phyloP scores from a whole-genome alignment of 1,140 invertebrate genomes.

The Ceratina calcarata region DNA sequence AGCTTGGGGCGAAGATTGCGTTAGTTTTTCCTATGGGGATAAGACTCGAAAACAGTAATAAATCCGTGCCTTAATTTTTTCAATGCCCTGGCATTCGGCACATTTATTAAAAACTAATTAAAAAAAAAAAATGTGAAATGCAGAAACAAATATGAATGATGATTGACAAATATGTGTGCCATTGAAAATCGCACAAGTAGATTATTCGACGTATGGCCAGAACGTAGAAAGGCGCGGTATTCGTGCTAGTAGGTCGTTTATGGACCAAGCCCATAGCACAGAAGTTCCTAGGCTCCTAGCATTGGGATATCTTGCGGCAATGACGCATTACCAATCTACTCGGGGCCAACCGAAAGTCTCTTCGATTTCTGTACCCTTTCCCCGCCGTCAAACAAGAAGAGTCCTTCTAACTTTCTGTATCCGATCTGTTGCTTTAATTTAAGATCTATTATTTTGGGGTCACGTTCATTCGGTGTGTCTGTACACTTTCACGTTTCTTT shows the following conservation, averaged over 20 bases:
- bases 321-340: constrained; percentile 18
- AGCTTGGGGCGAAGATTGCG: too few relatives aligned
- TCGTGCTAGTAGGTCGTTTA: constrained; percentile 76
- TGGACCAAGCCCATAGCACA: constrained; percentile 75
- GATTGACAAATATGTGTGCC: constrained; percentile 5
- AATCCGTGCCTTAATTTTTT: too few relatives aligned
- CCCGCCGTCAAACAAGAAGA: too few relatives aligned
- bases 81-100: too few relatives aligned
- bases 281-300: constrained; percentile 70
- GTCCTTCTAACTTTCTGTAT: too few relatives aligned
- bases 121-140: not conserved
- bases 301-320: constrained; percentile 39
- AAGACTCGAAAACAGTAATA: too few relatives aligned
- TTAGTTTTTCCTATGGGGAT: too few relatives aligned
- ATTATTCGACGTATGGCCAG: constrained; percentile 31
- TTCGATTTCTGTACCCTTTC: constrained; percentile 12
- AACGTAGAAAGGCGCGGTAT: constrained; percentile 76
- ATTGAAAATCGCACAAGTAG: constrained; percentile 36
- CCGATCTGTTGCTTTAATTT: not conserved
- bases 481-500: constrained; percentile 27
- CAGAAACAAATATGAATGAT: not conserved
- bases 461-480: not conserved
- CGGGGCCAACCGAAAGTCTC: constrained; percentile 7
- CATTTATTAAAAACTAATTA: too few relatives aligned
- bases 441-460: not conserved